These are phyloP conservation scores for Hemistola chrysoprasaria DNA, from an alignment of 2,888 invertebrate genomes.

Conservation along the genomic window DNA sequence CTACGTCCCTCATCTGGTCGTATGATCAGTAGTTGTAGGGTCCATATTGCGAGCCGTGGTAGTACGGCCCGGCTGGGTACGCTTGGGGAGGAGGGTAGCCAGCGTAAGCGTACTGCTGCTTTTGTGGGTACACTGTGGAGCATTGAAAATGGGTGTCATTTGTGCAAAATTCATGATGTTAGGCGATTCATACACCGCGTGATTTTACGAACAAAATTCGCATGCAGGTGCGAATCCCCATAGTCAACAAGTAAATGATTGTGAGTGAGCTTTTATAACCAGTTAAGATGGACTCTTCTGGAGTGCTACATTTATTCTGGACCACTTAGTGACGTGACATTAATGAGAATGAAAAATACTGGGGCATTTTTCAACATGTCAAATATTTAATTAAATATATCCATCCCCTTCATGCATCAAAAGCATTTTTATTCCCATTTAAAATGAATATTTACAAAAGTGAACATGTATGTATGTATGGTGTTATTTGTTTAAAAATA, in stretches of 20 bases:
- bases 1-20: conserved; percentile 80
- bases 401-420: conserved; percentile 25
- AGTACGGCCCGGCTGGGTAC: conserved; percentile 94
- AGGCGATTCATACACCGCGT: conserved; percentile 1
- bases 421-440: conserved; percentile 16
- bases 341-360: too few relatives aligned
- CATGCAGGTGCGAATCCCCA: too few relatives aligned
- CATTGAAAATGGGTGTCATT: conserved; percentile 5
- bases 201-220: too few relatives aligned
- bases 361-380: not conserved
- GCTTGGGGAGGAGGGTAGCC: conserved; percentile 92
- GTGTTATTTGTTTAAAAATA: conserved; percentile 2
- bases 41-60: conserved; percentile 96
- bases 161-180: conserved; percentile 5
- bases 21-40: conserved; percentile 93
- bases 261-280: too few relatives aligned
- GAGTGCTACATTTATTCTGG: too few relatives aligned
- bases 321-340: too few relatives aligned
- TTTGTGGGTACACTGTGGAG: conserved; percentile 93
- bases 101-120: conserved; percentile 95
- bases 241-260: too few relatives aligned
- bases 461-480: conserved; percentile 15
- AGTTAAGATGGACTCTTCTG: too few relatives aligned
- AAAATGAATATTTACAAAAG: conserved; percentile 45
- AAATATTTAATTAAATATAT: conserved; percentile 9